phyloP scores from a whole-genome alignment of 2,113 vertebrate genomes.

The Actinemys pallida region DNA sequence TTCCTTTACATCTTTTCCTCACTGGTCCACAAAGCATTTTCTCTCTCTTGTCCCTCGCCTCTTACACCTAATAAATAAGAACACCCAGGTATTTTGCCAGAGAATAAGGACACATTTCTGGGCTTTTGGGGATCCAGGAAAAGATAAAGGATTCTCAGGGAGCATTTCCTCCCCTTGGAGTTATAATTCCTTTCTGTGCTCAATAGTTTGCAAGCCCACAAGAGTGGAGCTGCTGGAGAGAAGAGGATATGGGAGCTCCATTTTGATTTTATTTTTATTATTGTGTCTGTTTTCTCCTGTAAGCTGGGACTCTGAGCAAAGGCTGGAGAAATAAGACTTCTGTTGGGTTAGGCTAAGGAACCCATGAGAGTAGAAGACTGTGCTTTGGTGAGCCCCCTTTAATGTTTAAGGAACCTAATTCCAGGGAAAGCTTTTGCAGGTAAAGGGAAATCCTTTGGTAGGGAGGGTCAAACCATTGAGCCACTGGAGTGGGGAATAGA shows the following conservation, averaged over 20 bases:
- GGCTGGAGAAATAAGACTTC: background rate
- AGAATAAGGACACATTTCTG: background rate
- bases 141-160: too few species aligned
- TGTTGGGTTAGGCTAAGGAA: background rate
- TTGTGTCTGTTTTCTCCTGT: background rate
- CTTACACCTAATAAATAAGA: fast-evolving
- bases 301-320: background rate
- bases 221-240: background rate
- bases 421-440: background rate
- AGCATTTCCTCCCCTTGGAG: background rate
- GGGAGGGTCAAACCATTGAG: fast-evolving
- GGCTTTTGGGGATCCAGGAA: background rate
- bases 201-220: background rate
- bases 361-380: background rate
- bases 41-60: fast-evolving
- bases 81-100: too few species aligned
- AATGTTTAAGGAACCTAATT: background rate
- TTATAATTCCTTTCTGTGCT: background rate
- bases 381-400: background rate
- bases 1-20: background rate
- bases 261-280: fast-evolving
- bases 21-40: fast-evolving
- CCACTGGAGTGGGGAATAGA: fast-evolving
- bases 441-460: fast-evolving
- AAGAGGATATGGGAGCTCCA: background rate